Evolutionary conservation across 2,797 vertebrate species (phyloP).

Genomic region (Xenopus petersii): DNA sequence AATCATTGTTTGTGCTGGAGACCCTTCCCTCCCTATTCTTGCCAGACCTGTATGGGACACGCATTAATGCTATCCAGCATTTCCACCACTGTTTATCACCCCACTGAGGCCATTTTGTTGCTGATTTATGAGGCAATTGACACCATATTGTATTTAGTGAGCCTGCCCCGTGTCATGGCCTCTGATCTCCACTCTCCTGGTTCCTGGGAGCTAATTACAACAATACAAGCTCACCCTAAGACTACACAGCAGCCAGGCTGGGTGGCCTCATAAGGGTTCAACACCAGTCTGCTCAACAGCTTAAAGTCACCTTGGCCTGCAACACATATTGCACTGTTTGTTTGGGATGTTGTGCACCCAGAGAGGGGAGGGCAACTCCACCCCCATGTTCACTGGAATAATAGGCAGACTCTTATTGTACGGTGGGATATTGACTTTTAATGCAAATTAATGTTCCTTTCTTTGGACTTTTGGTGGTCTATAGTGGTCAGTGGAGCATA

Average conservation of each 20-base stretch:
- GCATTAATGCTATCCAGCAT: slow-evolving; percentile 21
- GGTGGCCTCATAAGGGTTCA: slow-evolving; percentile 48
- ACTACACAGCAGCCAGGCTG: slow-evolving; percentile 48
- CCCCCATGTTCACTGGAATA: no score
- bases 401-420: no score
- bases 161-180: slow-evolving; percentile 40
- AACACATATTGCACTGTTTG: slow-evolving; percentile 62
- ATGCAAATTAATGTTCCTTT: no score
- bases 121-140: slow-evolving; percentile 61
- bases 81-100: background rate
- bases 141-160: slow-evolving; percentile 58
- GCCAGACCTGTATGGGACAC: background rate
- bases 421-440: no score
- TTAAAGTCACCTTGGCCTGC: slow-evolving; percentile 70
- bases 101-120: slow-evolving; percentile 26
- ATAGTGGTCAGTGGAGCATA: no score
- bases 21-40: background rate
- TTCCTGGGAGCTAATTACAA: slow-evolving; percentile 20
- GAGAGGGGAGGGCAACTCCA: no score
- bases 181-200: slow-evolving; percentile 30
- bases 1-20: background rate
- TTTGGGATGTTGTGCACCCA: slow-evolving; percentile 58
- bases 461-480: no score
- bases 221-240: background rate
- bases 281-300: slow-evolving; percentile 72